Evolutionary conservation across 2,888 invertebrate genomes (phyloP), one percentile per base, ranked within the genome.

Genomic region (Agonopterix subpropinquella): DNA sequence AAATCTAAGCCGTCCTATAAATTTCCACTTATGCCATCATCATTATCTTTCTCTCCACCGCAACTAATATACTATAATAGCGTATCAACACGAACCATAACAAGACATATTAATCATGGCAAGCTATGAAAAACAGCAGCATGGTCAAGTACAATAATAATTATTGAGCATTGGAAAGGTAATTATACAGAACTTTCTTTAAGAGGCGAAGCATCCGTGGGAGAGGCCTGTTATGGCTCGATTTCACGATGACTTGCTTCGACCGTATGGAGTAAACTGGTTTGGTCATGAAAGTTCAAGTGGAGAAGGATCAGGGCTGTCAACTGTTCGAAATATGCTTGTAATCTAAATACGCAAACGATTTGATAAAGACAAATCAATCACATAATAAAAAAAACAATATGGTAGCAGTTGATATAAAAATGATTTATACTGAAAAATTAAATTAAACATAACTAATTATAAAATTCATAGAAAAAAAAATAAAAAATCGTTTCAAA

Each of bases 241-340:
- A 80, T 86, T 84, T 85, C 85, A 74, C 82, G 76, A 77, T 80
- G 80, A 78, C 80, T 79, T 62, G 79, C 67, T 64, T 43, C 48
- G 13, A 41, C 48, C 41, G 45, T 43, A 56, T 57, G 50, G 41
- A 56, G 48, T 53, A 65, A 78, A 77, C 78, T 67, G 70, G 80
- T 80, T 79, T 65, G 61, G 54, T 59, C 67, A 70, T 70, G 74
- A 73, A 73, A 70, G 68, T 65, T 67, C 62, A 63, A 48, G 45
- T 52, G 54, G 52, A 55, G 53, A 50, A 60, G 56, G 15, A 46
- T 11, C 47, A 45, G 52, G 49, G 52, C 10, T 50, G 41, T 10
- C 44, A 18, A 44, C 13, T 44, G 1, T 28, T 39, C 39, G n/a
- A 39, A 39, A 39, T 39, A 39, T 9, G 4, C 28, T 0, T 28